Conservation (phyloP, 2,113 vertebrate species). For the Semicossyphus pulcher region DNA sequence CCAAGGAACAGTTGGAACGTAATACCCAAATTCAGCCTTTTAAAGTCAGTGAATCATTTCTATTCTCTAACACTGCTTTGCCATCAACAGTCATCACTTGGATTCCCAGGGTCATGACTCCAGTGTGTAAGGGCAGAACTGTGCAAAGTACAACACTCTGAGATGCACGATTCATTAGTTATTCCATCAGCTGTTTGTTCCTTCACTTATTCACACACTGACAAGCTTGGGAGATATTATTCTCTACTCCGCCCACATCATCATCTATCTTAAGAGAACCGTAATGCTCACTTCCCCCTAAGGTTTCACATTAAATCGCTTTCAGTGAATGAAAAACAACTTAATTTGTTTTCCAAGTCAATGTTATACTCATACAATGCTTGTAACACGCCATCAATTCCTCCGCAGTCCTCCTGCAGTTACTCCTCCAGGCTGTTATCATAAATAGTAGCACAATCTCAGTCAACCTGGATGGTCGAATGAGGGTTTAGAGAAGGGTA, state of each 20-base stretch:
- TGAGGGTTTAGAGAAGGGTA: background rate
- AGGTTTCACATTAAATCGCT: slow-evolving; percentile 18
- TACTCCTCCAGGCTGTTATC: background rate
- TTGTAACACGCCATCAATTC: background rate
- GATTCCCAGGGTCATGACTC: background rate
- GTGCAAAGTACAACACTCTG: background rate
- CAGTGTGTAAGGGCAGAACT: background rate
- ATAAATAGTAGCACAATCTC: background rate
- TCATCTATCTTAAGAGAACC: slow-evolving; percentile 15
- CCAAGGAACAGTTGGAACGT: too few species aligned
- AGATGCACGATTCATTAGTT: slow-evolving; percentile 23
- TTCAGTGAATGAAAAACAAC: background rate
- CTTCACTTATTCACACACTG: slow-evolving; percentile 15
- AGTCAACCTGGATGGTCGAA: background rate
- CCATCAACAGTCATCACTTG: too few species aligned
- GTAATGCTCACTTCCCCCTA: background rate
- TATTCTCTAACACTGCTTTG: too few species aligned
- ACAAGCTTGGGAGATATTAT: slow-evolving; percentile 8
- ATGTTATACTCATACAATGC: background rate
- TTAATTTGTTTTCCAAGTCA: slow-evolving; percentile 19
- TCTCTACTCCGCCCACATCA: slow-evolving; percentile 15
- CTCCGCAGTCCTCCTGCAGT: background rate
- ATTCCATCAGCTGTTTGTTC: background rate
- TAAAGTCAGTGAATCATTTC: too few species aligned
- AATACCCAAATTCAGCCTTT: too few species aligned